Evolutionary conservation across 2,113 vertebrate species (phyloP), one percentile per base, ranked within the genome.

Genomic region (Sorex araneus): DNA sequence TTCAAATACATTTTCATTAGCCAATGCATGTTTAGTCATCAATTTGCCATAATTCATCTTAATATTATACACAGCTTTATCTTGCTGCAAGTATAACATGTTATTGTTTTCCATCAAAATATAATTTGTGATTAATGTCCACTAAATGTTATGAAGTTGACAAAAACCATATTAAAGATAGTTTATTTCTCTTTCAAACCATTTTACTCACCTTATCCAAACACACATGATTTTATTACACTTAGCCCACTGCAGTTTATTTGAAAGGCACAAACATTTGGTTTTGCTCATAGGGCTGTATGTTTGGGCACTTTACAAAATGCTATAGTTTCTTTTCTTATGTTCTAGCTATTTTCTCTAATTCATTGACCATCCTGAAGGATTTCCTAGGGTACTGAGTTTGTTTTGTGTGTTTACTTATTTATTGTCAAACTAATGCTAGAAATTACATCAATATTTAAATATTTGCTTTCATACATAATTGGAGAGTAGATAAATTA

Each of bases 401-500:
- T 67, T 74, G 21, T 32, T 47, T 45, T 7, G 32, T 57, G 54
- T 63, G 8, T 70, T 89, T 27, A 45, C 69, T 66, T 77, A 81
- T 57, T 76, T 25, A 63, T 21, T 89, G 45, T 57, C 45, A 67
- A 2, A 54, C 28, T 15, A 80, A 45, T 74, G 18, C 47, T 34
- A 25, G 40, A 93, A 67, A 7, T 21, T 66, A 64, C 25, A 23
- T 50, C 13, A 81, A 57, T 43, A 27, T 1, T 50, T 2, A 78
- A 54, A 4, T 82, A 47, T 13, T 83, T 77, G 1, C 45, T 84
- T 11, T 40, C 25, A 76, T 85, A 45, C 16, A 28, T 73, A 67
- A 71, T 70, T 87, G 32, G 84, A 83, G 23, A 92, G 79, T 16
- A 45, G 6, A 75, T 87, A 84, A 83, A 70, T 91, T 78, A 90